A percentile compares a stretch with the other conserved stretches of the same genome.
These are phyloP conservation scores for Cheilinus undulatus DNA, from an alignment of 2,113 vertebrate species.

Conservation along the genomic window DNA sequence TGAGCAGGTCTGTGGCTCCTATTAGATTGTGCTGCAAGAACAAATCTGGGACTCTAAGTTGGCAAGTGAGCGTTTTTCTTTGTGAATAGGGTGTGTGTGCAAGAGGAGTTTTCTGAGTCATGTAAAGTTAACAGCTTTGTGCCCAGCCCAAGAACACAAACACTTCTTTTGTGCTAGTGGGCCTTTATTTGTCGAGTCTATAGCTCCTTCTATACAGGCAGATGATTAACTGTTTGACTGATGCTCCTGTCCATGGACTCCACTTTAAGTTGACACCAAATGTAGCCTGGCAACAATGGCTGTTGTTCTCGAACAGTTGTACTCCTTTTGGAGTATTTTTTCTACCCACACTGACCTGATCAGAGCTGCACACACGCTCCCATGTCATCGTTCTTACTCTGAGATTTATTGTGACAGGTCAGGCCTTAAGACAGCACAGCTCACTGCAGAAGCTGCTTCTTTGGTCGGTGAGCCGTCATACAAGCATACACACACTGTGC, in stretches of 20 bases:
- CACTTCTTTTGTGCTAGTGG: background rate
- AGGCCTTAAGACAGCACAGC: slow-evolving; percentile 32
- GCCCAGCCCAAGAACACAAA: slow-evolving; percentile 7
- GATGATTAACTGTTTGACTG: slow-evolving; percentile 44
- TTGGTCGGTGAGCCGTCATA: slow-evolving; percentile 16
- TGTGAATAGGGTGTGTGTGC: background rate
- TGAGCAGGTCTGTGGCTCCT: slow-evolving; percentile 38
- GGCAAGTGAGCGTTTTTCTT: background rate
- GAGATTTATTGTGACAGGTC: slow-evolving; percentile 42
- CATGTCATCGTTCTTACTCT: slow-evolving; percentile 29
- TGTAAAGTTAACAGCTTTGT: slow-evolving; percentile 39
- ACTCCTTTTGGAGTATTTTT: slow-evolving; percentile 12
- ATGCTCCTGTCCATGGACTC: slow-evolving; percentile 23
- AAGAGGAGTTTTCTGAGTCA: slow-evolving; percentile 4
- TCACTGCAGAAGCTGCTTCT: slow-evolving; percentile 29
- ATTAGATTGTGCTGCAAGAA: slow-evolving; percentile 54
- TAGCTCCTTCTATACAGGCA: slow-evolving; percentile 26
- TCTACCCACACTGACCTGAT: slow-evolving; percentile 29
- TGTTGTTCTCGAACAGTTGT: slow-evolving; percentile 18
- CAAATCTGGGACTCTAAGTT: slow-evolving; percentile 23
- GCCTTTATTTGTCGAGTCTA: slow-evolving; percentile 15
- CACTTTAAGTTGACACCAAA: slow-evolving; percentile 28
- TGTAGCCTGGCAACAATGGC: slow-evolving; percentile 28
- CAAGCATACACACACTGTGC: slow-evolving; percentile 22
- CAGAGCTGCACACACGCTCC: slow-evolving; percentile 13